Evolutionary conservation across 2,888 invertebrate genomes (phyloP).

Genomic region (Diachrysia chrysitis): DNA sequence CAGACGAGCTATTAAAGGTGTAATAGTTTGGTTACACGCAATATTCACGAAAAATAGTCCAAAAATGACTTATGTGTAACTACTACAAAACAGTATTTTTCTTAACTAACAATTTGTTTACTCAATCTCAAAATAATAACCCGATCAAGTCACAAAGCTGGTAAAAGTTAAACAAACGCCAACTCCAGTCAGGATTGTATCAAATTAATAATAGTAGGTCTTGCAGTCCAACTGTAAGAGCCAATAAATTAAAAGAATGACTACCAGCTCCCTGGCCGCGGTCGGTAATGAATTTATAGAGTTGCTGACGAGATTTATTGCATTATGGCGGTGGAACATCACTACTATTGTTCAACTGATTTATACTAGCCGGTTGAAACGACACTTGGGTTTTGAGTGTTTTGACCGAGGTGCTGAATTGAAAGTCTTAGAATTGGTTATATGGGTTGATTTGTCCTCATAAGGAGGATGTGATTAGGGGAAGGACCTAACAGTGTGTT

Average conservation of each 20-base stretch:
- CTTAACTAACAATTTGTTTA: not conserved
- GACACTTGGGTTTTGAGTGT: not conserved
- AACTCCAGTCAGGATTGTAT: conserved; percentile 19
- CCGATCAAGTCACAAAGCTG: not conserved
- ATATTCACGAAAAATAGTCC: too few species aligned
- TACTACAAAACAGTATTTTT: too few species aligned
- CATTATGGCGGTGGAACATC: conserved; percentile 28
- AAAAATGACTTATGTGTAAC: too few species aligned
- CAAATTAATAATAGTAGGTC: conserved; percentile 18
- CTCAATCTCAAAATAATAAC: not conserved
- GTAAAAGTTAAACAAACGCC: not conserved
- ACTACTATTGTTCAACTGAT: conserved; percentile 34
- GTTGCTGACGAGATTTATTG: conserved; percentile 42
- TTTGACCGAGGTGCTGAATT: not conserved
- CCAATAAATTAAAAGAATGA: conserved; percentile 57
- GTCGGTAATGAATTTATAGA: conserved; percentile 57
- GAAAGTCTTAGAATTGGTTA: not conserved
- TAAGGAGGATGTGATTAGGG: too few species aligned
- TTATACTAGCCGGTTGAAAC: conserved; percentile 33
- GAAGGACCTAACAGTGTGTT: too few species aligned
- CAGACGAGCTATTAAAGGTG: too few species aligned
- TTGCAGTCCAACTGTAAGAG: conserved; percentile 6
- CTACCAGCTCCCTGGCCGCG: conserved; percentile 34
- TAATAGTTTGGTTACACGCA: too few species aligned
- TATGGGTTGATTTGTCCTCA: too few species aligned